These are phyloP conservation scores for Darevskia mixta DNA, from an alignment of 2,797 vertebrate genomes.

Conservation along the genomic window DNA sequence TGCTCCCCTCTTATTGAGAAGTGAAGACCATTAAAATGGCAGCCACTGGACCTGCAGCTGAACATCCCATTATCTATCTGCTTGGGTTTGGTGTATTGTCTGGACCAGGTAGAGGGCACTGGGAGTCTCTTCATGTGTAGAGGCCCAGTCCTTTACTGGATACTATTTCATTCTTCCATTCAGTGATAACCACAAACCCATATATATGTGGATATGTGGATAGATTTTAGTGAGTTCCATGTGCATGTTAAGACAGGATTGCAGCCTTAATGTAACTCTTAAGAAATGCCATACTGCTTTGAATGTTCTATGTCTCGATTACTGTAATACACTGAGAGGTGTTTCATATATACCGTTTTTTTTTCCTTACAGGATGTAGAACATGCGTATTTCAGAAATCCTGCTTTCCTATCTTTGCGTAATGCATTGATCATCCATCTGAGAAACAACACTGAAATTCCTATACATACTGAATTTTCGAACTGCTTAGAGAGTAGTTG, in stretches of 20 bases:
- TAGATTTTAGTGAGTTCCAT: not conserved
- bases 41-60: not conserved
- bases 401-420: constrained; percentile 55
- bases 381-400: constrained; percentile 50
- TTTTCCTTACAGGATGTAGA: constrained; percentile 65
- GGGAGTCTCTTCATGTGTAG: not conserved
- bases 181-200: too few species aligned
- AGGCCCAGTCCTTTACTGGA: not conserved
- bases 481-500: constrained; percentile 65
- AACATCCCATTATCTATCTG: not conserved
- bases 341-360: not conserved
- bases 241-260: too few species aligned
- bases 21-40: not conserved
- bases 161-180: not conserved
- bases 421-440: constrained; percentile 73
- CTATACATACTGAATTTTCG: constrained; percentile 58
- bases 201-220: too few species aligned
- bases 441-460: constrained; percentile 58
- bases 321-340: not conserved
- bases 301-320: not conserved
- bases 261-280: not conserved
- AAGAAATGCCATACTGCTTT: not conserved
- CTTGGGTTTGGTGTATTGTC: not conserved
- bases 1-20: not conserved
- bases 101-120: not conserved